Evolutionary conservation across 2,888 invertebrate species (phyloP).

Genomic region (Eilema sororculum): DNA sequence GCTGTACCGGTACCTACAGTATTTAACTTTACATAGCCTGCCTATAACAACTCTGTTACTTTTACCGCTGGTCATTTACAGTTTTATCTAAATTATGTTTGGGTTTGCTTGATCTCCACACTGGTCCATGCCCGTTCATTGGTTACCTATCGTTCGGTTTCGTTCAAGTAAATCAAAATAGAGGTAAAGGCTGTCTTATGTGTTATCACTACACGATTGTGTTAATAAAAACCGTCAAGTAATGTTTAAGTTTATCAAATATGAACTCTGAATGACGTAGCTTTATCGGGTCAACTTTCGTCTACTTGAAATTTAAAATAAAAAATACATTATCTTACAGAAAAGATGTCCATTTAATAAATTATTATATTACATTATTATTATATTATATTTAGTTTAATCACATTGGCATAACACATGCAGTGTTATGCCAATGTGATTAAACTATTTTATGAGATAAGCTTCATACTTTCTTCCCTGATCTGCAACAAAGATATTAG

Average conservation of each 20-base stretch:
- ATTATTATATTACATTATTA: neutral
- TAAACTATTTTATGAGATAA: neutral
- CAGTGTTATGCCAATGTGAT: neutral
- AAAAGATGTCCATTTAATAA: neutral
- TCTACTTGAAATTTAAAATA: neutral
- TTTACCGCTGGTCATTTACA: neutral
- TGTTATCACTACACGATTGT: neutral
- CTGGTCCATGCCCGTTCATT: neutral
- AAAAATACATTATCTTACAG: neutral
- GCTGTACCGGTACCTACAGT: too few species aligned
- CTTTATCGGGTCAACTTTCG: neutral
- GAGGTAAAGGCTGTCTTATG: neutral
- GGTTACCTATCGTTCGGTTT: neutral
- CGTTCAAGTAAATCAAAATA: neutral
- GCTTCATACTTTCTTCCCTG: constrained; percentile 64
- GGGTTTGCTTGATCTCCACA: neutral
- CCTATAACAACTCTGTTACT: neutral
- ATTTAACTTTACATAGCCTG: too few species aligned
- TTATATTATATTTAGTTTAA: neutral
- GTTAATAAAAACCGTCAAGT: neutral
- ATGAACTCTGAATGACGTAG: neutral
- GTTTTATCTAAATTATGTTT: neutral
- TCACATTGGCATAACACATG: neutral
- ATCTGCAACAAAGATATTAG: constrained; percentile 53
- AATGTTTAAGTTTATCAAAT: constrained; percentile 4